Base-by-base conservation (phyloP, 2,888 invertebrate genomes). In the Stratiomys singularior region DNA sequence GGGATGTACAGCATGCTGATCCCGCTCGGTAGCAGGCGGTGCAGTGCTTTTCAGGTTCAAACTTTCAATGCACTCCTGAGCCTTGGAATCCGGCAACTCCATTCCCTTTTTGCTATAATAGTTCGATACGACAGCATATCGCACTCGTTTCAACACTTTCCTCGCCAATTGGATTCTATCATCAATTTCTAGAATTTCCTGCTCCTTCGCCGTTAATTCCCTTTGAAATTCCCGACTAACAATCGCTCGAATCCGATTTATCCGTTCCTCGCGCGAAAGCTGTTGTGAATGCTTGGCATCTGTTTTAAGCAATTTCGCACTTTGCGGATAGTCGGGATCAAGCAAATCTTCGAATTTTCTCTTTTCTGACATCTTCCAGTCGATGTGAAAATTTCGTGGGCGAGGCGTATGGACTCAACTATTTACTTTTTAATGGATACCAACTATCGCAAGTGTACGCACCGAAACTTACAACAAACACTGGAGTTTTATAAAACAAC, bases 121-220 rank as follows among this genome's bases (percentile, higher is more conserved):
- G n/a, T 90, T 88, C 9, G 89, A 88, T 5, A 91, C 88, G 37
- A 91, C 88, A 1, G 88, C 89, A 83, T 90, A 91, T 15, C 91
- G 88, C 15, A 92, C 84, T 52, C 90, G 86, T 82, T 91, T 90
- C n/a, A 92, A 83, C 4, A 90, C 85, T 81, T 90, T 89, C 23
- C 90, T 88, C 0, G 90, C 89, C 82, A 89, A 88, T 47, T 88
- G 89, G 82, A 92, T 89, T 85, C 91, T 89, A 79, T 91, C 89
- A 83, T 94, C 92, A 78, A 94, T 92, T 72, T 91, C 87, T 79
- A 91, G 88, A 15, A 95, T 88, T 87, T 95, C 94, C 77, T 91
- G 89, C 84, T 94, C 92, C 83, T 94, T 92, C 1, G 88, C 84
- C 67, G 89, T 88, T 13, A 95, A 88, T 85, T 96, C 95, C 67